Evolutionary conservation across 2,888 invertebrate species (phyloP).

Genomic region (Troilus luridus): DNA sequence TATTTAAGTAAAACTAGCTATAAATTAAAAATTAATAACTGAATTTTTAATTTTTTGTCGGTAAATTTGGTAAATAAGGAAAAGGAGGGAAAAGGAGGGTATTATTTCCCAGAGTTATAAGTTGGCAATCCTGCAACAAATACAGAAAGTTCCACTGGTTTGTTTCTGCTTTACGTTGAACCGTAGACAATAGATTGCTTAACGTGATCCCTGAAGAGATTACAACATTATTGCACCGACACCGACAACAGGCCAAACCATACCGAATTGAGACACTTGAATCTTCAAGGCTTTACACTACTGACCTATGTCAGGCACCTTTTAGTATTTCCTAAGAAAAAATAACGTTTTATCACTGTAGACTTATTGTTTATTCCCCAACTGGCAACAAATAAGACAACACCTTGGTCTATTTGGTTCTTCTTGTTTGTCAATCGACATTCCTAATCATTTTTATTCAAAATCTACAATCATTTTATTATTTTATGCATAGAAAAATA

Average conservation of each 20-base stretch:
- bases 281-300: not conserved
- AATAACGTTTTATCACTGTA: not conserved
- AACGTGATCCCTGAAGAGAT: not conserved
- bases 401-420: not conserved
- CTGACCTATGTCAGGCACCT: not conserved
- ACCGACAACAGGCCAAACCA: not conserved
- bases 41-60: not conserved
- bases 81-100: too few species aligned
- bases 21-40: too few species aligned
- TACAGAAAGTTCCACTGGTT: not conserved
- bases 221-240: slow-evolving; percentile 13
- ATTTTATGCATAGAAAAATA: too few species aligned
- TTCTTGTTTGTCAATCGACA: too few species aligned
- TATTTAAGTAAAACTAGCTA: too few species aligned
- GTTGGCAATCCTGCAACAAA: not conserved
- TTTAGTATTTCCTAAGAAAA: not conserved
- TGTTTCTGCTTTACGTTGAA: not conserved
- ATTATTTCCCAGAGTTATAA: not conserved
- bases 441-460: too few species aligned
- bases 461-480: too few species aligned
- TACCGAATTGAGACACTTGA: slow-evolving; percentile 13
- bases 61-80: too few species aligned
- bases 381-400: not conserved
- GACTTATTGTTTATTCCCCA: not conserved
- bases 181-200: not conserved